phyloP scores from a whole-genome alignment of 2,888 invertebrate genomes.

The Sinohyriopsis cumingii region DNA sequence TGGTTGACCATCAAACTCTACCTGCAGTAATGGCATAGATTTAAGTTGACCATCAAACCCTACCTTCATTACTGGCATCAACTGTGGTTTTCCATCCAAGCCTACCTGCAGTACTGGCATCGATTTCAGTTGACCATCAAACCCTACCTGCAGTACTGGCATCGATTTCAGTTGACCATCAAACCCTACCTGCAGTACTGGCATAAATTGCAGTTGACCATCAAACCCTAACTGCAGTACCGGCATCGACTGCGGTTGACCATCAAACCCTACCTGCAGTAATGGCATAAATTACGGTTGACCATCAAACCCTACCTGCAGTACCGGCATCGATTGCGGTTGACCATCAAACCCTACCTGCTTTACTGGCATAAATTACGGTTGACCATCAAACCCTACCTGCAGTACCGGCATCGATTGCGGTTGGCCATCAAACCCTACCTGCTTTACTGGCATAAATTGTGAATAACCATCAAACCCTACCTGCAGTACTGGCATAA shows the following conservation, averaged over 20 bases:
- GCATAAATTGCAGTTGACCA: conserved; percentile 69
- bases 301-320: conserved; percentile 65
- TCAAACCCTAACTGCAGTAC: conserved; percentile 64
- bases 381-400: conserved; percentile 63
- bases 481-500: conserved; percentile 70
- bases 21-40: conserved; percentile 70
- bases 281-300: conserved; percentile 70
- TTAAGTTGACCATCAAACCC: conserved; percentile 64
- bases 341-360: conserved; percentile 62
- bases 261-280: conserved; percentile 64
- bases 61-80: conserved; percentile 70
- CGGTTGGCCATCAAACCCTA: conserved; percentile 63
- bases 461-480: conserved; percentile 31
- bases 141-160: conserved; percentile 68
- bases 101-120: conserved; percentile 69
- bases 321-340: conserved; percentile 70
- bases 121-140: conserved; percentile 68
- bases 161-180: conserved; percentile 68
- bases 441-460: conserved; percentile 70
- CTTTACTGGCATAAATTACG: conserved; percentile 71
- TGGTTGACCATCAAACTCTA: conserved; percentile 63
- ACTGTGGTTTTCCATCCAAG: conserved; percentile 56
- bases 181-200: conserved; percentile 67
- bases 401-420: conserved; percentile 70
- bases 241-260: conserved; percentile 70